Base-by-base conservation (phyloP, 2,113 vertebrate genomes). In the pig (Sus scrofa) region DNA sequence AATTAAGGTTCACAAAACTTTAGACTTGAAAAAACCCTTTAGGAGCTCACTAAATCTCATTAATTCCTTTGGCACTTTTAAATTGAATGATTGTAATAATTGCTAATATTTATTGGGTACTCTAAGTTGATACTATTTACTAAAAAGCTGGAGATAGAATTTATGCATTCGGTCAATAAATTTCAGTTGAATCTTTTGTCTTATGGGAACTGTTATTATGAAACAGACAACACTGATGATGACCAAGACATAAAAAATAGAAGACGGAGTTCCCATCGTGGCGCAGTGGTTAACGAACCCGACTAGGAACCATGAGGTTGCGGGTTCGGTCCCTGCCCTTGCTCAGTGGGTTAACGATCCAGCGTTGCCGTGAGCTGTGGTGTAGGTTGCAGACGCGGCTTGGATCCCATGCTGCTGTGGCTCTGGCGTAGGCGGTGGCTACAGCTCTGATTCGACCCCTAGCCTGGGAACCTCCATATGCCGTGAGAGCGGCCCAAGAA, bases 1-100 rank as follows among this genome's bases (percentile, higher is more conserved):
- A 86, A 74, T 71, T 77, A 85, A 93, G 16, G 34, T 88, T 91
- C 2, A 50, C 88, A 78, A 71, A 30, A 54, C 39, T 81, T 83
- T 71, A 78, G 62, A 67, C n/a, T 58, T 92, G 32, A 79, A 93
- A 83, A 94, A 63, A 32, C 73, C 9, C 63, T 86, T 52, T 73
- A 68, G 22, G 63, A 68, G 27, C 26, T 95, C 8, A 58, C 50
- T 52, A 91, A 85, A 74, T n/a, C 3, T 86, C 37, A 67, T 82
- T 79, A 85, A 16, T 85, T 91, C 26, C 56, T 89, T 56, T 44
- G 60, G 16, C 30, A 44, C 81, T 37, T 90, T 94, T 60, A 44
- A 91, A 67, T 24, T 74, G 10, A 86, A 19, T 70, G 84, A 87
- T 77, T 93, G 44, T 54, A 44, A 73, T 52, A 58, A 91, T 27